Percentiles rank a stretch among this genome's conserved stretches.
Evolutionary conservation across 2,888 invertebrate species (phyloP).

Genomic region (Gerosis bhagava): DNA sequence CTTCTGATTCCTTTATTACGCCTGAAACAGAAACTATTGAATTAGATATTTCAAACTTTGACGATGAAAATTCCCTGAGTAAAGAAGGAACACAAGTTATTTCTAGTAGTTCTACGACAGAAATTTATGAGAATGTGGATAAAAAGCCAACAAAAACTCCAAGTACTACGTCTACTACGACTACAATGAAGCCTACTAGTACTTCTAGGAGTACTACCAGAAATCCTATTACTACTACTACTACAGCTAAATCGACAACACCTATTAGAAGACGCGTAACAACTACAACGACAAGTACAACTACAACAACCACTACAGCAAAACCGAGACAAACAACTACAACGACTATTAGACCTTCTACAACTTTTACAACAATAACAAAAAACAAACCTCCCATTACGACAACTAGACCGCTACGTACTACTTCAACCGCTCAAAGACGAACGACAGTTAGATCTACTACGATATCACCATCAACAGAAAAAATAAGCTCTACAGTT

Average conservation of each 20-base stretch:
- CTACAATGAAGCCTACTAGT: too few relatives aligned
- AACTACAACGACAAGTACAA: conserved; percentile 35
- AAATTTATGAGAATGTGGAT: conserved; percentile 27
- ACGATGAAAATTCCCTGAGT: conserved; percentile 50
- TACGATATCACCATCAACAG: conserved; percentile 31
- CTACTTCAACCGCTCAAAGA: conserved; percentile 23
- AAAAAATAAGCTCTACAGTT: conserved; percentile 9
- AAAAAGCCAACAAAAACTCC: conserved; percentile 4
- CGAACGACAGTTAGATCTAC: conserved; percentile 26
- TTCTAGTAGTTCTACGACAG: conserved; percentile 41
- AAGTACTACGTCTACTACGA: too few relatives aligned
- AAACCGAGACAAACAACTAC: conserved; percentile 37
- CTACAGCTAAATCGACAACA: conserved; percentile 20
- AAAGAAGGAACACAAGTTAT: conserved; percentile 57
- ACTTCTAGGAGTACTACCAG: conserved; percentile 25
- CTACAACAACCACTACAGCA: conserved; percentile 37
- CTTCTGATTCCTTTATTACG: conserved; percentile 56
- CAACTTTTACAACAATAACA: conserved; percentile 34
- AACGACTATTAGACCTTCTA: conserved; percentile 36
- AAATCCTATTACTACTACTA: conserved; percentile 32
- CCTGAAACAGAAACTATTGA: conserved; percentile 73
- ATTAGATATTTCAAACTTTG: conserved; percentile 44
- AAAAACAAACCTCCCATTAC: conserved; percentile 32
- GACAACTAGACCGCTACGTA: conserved; percentile 31
- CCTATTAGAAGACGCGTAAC: conserved; percentile 10